A percentile compares a stretch with the other conserved stretches of the same genome.
Evolutionary conservation across 2,113 vertebrate species (phyloP).

Genomic region (Erythrolamprus reginae): DNA sequence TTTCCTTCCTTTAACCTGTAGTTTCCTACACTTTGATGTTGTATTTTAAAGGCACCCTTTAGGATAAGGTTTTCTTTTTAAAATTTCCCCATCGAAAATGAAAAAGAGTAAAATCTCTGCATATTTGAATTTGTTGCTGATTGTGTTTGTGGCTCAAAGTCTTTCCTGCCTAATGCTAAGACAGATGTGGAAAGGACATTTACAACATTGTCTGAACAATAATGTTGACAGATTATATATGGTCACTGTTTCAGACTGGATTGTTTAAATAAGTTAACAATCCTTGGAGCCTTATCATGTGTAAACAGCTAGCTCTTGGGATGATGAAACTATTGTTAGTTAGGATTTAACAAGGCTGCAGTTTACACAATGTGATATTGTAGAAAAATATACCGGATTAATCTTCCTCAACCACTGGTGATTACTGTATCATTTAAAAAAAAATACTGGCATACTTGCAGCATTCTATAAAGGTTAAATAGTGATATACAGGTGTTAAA

Average conservation of each 20-base stretch:
- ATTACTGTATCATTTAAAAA: slow-evolving; percentile 27
- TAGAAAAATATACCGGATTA: slow-evolving; percentile 27
- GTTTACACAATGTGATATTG: slow-evolving; percentile 28
- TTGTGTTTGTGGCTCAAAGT: not conserved
- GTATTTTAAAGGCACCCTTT: not conserved
- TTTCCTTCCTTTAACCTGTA: not conserved
- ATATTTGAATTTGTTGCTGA: not conserved
- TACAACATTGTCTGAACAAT: slow-evolving; percentile 17
- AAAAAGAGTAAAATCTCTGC: not conserved
- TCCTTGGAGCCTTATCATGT: slow-evolving; percentile 38
- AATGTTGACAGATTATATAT: slow-evolving; percentile 16
- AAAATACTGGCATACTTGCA: slow-evolving; percentile 28
- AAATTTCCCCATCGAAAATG: not conserved
- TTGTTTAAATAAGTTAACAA: slow-evolving; percentile 17
- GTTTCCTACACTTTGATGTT: not conserved
- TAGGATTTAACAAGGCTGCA: slow-evolving; percentile 25
- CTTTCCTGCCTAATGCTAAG: slow-evolving; percentile 4
- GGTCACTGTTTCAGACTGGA: not conserved
- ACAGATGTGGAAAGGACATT: not conserved
- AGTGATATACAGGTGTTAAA: slow-evolving; percentile 59
- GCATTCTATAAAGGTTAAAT: slow-evolving; percentile 43
- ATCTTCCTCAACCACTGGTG: slow-evolving; percentile 26
- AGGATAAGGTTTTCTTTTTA: not conserved
- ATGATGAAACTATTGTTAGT: slow-evolving; percentile 24
- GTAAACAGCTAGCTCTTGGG: slow-evolving; percentile 34